Conservation (phyloP, 1,140 invertebrate species). For the Trachymyrmex cornetzi region DNA sequence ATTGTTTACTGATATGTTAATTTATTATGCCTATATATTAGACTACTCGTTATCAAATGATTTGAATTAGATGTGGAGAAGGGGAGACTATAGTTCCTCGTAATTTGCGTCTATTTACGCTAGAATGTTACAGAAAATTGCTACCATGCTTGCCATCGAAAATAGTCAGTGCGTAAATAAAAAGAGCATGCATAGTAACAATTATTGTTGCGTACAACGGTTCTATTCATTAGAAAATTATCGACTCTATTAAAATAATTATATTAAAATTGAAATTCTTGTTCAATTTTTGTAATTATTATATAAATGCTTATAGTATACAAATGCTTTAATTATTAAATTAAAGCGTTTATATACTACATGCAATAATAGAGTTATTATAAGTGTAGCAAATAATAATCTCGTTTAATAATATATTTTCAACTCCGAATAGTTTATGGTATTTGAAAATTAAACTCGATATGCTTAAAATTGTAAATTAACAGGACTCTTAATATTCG, state of each 20-base stretch:
- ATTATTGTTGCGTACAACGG: slow-evolving; percentile 48
- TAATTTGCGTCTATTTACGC: slow-evolving; percentile 28
- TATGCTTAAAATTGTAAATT: background rate
- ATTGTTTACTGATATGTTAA: too few relatives aligned
- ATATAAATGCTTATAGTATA: background rate
- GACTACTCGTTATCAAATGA: background rate
- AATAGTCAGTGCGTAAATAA: slow-evolving; percentile 63
- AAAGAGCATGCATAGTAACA: slow-evolving; percentile 38
- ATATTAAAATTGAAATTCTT: background rate
- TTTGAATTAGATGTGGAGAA: background rate
- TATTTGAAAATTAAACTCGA: background rate
- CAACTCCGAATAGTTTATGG: too few relatives aligned
- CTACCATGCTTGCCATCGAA: slow-evolving; percentile 39
- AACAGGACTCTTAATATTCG: too few relatives aligned
- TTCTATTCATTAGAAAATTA: slow-evolving; percentile 3
- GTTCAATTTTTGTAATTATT: background rate
- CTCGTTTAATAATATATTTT: background rate
- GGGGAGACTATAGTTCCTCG: background rate
- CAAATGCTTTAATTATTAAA: background rate
- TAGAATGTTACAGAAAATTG: slow-evolving; percentile 50
- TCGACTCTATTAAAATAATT: background rate
- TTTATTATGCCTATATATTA: background rate
- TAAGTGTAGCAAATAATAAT: background rate
- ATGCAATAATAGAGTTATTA: background rate
- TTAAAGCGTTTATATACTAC: background rate